These are phyloP conservation scores for Acanthosoma haemorrhoidale DNA, from an alignment of 2,888 invertebrate species.

Conservation along the genomic window DNA sequence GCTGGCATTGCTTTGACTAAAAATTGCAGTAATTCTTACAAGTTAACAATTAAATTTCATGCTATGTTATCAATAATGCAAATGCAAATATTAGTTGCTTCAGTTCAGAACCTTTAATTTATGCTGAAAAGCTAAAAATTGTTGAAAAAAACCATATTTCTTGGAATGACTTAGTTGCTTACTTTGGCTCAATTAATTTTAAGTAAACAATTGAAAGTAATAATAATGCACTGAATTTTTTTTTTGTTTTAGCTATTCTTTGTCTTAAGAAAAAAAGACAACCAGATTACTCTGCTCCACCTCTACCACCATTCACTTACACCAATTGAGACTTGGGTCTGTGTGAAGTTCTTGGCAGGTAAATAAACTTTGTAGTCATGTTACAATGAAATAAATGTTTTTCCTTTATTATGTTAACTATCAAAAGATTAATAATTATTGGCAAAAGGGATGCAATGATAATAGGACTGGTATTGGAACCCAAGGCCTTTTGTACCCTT, in stretches of 20 bases:
- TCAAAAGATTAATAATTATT: no score
- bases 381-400: no score
- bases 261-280: conserved; percentile 76
- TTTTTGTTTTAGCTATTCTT: conserved; percentile 58
- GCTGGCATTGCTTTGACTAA: no score
- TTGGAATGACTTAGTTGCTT: neutral
- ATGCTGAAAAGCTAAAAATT: neutral
- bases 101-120: neutral
- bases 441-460: no score
- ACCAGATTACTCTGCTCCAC: conserved; percentile 76
- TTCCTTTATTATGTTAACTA: no score
- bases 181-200: neutral
- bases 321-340: conserved; percentile 70
- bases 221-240: neutral
- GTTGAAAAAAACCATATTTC: neutral
- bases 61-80: no score
- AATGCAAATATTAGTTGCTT: neutral
- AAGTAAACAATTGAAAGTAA: neutral
- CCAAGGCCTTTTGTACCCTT: no score
- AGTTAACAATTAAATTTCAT: no score
- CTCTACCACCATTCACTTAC: conserved; percentile 79
- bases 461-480: no score
- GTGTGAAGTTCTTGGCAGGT: conserved; percentile 71
- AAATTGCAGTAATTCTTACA: no score
- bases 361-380: conserved; percentile 37